A percentile compares a stretch with the other conserved stretches of the same genome.
Conservation (phyloP, 2,113 vertebrate genomes). For the Morone chrysops region DNA sequence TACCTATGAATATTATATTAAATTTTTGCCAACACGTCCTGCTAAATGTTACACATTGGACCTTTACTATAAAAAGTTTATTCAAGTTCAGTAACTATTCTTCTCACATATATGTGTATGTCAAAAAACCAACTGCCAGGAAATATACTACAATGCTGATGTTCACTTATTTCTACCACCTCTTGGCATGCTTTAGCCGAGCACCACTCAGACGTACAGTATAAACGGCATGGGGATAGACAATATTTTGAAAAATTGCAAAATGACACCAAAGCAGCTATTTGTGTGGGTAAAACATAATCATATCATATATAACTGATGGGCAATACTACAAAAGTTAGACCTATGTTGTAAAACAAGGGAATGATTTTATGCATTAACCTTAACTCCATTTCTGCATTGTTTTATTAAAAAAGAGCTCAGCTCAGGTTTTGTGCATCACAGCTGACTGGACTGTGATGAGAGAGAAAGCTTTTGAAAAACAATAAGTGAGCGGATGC, state of each 20-base stretch:
- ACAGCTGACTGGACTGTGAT: neutral
- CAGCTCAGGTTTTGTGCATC: constrained; percentile 6
- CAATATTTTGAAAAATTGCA: neutral
- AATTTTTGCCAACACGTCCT: too few species aligned
- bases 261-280: neutral
- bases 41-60: too few species aligned
- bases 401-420: neutral
- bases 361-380: neutral
- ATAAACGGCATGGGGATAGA: neutral
- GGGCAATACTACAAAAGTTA: neutral
- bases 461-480: constrained; percentile 28
- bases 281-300: neutral
- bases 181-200: neutral
- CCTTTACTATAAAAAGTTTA: too few species aligned
- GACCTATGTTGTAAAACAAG: neutral
- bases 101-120: neutral
- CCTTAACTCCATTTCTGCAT: neutral
- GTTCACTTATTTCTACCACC: too few species aligned
- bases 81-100: too few species aligned
- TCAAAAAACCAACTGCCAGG: too few species aligned
- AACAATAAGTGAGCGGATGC: constrained; percentile 39
- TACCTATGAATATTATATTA: too few species aligned
- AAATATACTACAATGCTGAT: too few species aligned
- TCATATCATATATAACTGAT: neutral
- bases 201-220: neutral